Conservation (phyloP, 2,113 vertebrate species). For the Spea multiplicata region DNA sequence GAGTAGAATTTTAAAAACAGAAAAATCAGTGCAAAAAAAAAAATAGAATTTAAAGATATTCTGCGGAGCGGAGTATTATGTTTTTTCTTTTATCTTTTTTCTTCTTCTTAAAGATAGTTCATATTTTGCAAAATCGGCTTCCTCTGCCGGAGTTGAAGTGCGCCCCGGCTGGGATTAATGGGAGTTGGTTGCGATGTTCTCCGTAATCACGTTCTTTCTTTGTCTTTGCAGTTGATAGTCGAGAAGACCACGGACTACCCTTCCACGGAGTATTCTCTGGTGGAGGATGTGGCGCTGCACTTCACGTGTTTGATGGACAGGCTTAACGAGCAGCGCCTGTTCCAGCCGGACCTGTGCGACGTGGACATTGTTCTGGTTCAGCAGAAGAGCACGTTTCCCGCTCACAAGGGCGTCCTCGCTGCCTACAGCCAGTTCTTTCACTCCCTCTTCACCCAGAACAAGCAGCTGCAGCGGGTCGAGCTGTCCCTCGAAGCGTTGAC, state of each 20-base stretch:
- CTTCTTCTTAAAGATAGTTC: too few relatives aligned
- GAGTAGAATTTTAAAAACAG: too few relatives aligned
- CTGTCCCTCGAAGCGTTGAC: slow-evolving; percentile 87
- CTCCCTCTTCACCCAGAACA: slow-evolving; percentile 89
- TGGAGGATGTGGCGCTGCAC: slow-evolving; percentile 92
- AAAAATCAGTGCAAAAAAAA: too few relatives aligned
- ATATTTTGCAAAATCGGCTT: too few relatives aligned
- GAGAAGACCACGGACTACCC: slow-evolving; percentile 93
- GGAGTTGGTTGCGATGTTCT: neutral
- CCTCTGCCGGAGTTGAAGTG: too few relatives aligned
- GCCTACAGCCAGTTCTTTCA: slow-evolving; percentile 95
- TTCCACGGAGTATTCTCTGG: slow-evolving; percentile 87
- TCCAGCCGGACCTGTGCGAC: slow-evolving; percentile 91
- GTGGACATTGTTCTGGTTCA: slow-evolving; percentile 93
- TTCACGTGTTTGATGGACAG: slow-evolving; percentile 96
- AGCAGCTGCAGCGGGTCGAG: slow-evolving; percentile 85
- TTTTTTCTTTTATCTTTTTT: too few relatives aligned
- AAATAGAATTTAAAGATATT: too few relatives aligned
- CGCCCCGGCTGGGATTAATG: too few relatives aligned
- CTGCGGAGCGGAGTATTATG: too few relatives aligned
- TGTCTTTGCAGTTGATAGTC: slow-evolving; percentile 82
- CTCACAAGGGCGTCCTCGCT: slow-evolving; percentile 89
- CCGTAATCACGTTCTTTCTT: neutral
- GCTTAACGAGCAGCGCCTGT: slow-evolving; percentile 90
- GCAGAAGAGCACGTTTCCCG: slow-evolving; percentile 85